Conservation (phyloP, 2,113 vertebrate species). For the Nettapus auritus region DNA sequence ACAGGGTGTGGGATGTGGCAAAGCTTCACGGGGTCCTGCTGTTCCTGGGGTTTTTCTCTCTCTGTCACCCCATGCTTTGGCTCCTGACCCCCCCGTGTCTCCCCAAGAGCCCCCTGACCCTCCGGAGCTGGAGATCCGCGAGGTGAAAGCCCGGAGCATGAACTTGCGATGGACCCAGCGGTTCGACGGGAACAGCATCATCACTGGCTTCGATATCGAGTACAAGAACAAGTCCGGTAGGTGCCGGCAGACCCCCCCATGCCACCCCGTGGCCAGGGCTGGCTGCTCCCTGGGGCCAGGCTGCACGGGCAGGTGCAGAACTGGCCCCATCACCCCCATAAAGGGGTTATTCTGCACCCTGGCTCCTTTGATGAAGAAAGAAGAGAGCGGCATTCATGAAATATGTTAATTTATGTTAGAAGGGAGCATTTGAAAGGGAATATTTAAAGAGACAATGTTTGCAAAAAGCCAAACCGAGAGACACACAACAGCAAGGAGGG, state of each 20-base stretch:
- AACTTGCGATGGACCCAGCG: constrained; percentile 97
- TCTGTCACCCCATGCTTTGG: accelerated
- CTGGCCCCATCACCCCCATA: neutral
- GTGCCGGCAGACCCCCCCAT: neutral
- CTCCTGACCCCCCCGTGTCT: neutral
- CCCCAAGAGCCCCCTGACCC: constrained; percentile 95
- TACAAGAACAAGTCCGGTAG: constrained; percentile 99
- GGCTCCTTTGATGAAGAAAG: constrained; percentile 74
- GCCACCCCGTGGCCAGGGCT: neutral
- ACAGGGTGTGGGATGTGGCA: neutral
- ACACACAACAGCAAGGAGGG: accelerated
- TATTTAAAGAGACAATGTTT: constrained; percentile 67
- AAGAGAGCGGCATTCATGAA: constrained; percentile 58
- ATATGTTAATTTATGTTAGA: constrained; percentile 67
- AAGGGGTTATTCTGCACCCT: constrained; percentile 46
- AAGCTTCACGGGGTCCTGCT: neutral
- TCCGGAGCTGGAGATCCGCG: constrained; percentile 93
- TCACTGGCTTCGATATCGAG: constrained; percentile 97
- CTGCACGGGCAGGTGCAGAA: neutral
- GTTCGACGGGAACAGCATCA: constrained; percentile 98
- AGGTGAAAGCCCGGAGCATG: constrained; percentile 98
- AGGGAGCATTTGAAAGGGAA: constrained; percentile 74
- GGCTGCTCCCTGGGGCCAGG: neutral
- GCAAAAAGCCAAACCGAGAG: neutral
- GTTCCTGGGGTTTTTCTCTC: neutral